These are phyloP conservation scores for Ranitomeya variabilis DNA, from an alignment of 2,113 vertebrate species.

Conservation along the genomic window DNA sequence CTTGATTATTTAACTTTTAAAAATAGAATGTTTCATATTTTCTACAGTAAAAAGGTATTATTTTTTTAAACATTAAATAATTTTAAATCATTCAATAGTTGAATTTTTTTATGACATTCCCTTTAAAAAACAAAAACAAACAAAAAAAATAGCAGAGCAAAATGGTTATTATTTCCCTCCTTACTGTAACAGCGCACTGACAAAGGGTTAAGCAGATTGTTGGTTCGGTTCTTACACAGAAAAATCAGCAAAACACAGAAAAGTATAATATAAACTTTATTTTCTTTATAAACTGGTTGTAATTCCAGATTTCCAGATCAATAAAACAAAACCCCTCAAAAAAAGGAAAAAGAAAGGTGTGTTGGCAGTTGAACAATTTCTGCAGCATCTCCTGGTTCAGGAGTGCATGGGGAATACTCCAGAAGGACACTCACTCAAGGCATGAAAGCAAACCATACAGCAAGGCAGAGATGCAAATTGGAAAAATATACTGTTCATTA, in stretches of 20 bases:
- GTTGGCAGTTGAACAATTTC: not conserved
- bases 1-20: no score
- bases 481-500: constrained; percentile 24
- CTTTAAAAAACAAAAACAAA: no score
- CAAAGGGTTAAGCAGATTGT: no score
- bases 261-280: constrained; percentile 50
- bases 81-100: no score
- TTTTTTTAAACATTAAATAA: no score
- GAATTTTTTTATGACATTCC: no score
- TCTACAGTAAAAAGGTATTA: no score
- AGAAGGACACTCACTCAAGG: constrained; percentile 28
- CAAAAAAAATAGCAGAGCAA: no score
- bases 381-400: constrained; percentile 22
- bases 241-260: constrained; percentile 19
- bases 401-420: constrained; percentile 5
- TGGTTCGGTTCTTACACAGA: not conserved
- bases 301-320: constrained; percentile 45
- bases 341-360: not conserved
- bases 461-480: constrained; percentile 7
- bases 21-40: no score
- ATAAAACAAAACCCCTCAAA: constrained; percentile 23
- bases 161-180: no score
- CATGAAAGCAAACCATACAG: constrained; percentile 22
- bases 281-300: constrained; percentile 54
- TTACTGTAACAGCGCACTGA: no score